Percentiles rank a stretch among this genome's conserved stretches.
phyloP scores from a whole-genome alignment of 2,888 invertebrate species.

The Hemistola chrysoprasaria region DNA sequence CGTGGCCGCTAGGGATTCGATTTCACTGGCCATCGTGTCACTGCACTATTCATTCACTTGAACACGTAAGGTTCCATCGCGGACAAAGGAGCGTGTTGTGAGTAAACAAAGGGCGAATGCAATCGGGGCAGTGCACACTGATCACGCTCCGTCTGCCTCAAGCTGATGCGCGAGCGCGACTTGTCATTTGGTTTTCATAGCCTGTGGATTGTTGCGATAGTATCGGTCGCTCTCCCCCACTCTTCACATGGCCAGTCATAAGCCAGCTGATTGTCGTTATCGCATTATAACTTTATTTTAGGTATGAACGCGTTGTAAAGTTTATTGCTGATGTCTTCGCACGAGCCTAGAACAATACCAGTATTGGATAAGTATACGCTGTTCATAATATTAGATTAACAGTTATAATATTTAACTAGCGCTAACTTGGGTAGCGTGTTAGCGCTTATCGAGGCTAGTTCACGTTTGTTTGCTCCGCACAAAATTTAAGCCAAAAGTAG shows the following conservation, averaged over 20 bases:
- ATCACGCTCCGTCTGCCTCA: slow-evolving; percentile 28
- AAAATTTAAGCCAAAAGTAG: no score
- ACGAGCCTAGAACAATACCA: no score
- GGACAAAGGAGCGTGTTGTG: slow-evolving; percentile 60
- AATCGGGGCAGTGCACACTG: background rate
- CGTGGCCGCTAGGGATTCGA: slow-evolving; percentile 63
- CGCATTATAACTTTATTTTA: slow-evolving; percentile 11
- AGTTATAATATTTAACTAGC: no score
- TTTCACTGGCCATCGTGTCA: slow-evolving; percentile 64
- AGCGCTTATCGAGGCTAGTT: no score
- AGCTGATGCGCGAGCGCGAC: slow-evolving; percentile 36
- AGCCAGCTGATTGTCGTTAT: slow-evolving; percentile 43
- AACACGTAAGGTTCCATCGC: slow-evolving; percentile 50
- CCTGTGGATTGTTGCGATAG: slow-evolving; percentile 28
- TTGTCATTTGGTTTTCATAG: background rate
- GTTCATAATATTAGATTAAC: no score
- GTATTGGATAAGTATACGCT: no score
- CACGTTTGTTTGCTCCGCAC: no score
- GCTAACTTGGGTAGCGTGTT: no score
- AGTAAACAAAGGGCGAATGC: slow-evolving; percentile 58
- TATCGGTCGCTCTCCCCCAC: slow-evolving; percentile 71
- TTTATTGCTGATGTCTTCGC: no score
- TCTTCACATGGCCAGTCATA: slow-evolving; percentile 41
- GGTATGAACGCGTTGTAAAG: no score
- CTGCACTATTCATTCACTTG: slow-evolving; percentile 43